Evolutionary conservation across 2,797 vertebrate genomes (phyloP).

Genomic region (Hapalemur alaotrensis): DNA sequence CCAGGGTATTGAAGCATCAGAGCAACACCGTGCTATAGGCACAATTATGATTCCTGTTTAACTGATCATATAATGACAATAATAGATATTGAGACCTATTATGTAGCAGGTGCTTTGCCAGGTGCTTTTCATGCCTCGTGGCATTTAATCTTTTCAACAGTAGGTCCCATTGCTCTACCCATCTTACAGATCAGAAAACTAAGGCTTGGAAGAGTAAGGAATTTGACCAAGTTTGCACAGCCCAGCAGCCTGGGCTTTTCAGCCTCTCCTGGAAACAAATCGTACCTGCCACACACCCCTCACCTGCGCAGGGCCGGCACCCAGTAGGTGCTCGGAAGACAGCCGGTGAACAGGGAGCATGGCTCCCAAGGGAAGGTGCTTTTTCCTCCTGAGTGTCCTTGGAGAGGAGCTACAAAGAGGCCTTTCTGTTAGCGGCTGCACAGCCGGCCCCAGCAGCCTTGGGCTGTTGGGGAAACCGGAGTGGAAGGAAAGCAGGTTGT

Average conservation of each 20-base stretch:
- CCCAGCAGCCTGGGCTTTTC: rapidly evolving
- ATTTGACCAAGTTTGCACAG: background rate
- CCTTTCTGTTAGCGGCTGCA: no score
- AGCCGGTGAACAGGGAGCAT: rapidly evolving
- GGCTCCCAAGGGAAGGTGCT: background rate
- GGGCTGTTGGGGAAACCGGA: background rate
- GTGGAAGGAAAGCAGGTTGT: background rate
- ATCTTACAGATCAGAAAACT: background rate
- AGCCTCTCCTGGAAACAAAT: background rate
- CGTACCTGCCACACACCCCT: no score
- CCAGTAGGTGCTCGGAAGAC: background rate
- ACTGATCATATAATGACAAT: background rate
- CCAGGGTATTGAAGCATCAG: background rate
- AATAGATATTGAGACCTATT: background rate
- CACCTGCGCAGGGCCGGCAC: background rate
- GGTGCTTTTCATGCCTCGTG: background rate
- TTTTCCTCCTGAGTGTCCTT: background rate
- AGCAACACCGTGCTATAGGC: rapidly evolving
- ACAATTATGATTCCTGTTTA: background rate
- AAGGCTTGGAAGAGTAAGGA: background rate
- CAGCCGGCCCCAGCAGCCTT: background rate
- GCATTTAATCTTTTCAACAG: background rate
- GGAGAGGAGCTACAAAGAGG: background rate
- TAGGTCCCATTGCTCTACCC: background rate
- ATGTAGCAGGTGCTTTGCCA: background rate